Base-by-base conservation (phyloP, 2,797 vertebrate genomes). In the Carapus acus region DNA sequence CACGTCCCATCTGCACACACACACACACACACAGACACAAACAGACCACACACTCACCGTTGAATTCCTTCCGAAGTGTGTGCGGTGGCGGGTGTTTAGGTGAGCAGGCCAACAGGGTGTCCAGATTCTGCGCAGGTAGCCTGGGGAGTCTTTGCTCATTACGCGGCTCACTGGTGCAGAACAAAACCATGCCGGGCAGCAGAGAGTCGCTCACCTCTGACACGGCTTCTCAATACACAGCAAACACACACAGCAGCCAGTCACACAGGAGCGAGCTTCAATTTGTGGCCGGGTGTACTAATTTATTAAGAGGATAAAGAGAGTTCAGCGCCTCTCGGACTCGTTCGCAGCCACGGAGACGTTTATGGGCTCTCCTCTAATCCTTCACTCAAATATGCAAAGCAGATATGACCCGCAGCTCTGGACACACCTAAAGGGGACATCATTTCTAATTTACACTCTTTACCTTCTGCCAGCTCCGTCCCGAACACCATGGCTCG, bases 401-500 rank as follows among this genome's bases (percentile, higher is more conserved):
- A 27, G 24, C 24, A 4, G 9, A 27, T 27, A 27, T 27, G 24
- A 27, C 9, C 24, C 4, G 24, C 24, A 27, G 24, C 24, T 9
- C 9, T n/a, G n/a, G n/a, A n/a, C n/a, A n/a, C n/a, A n/a, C n/a
- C n/a, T n/a, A n/a, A n/a, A n/a, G n/a, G n/a, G n/a, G n/a, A n/a
- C n/a, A n/a, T 36, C 34, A 15, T 3, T 2, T n/a, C 14, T n/a
- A 3, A 15, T 36, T 2, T 36, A 15, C 34, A 36, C 34, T 36
- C 9, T 11, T 24, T 69, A 94, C 92, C 92, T 1, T 82, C 66
- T 0, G 75, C 62, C 69, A 91, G 79, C 74, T 93, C 91, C 0
- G 63, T 71, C 1, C 91, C 91, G 1, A 92, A 91, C 62, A 94
- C 79, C 45, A 93, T n/a, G 0, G 85, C 91, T 20, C 77, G 85